Evolutionary conservation across 2,888 invertebrate species (phyloP).

Genomic region (Dryocosmus kuriphilus): DNA sequence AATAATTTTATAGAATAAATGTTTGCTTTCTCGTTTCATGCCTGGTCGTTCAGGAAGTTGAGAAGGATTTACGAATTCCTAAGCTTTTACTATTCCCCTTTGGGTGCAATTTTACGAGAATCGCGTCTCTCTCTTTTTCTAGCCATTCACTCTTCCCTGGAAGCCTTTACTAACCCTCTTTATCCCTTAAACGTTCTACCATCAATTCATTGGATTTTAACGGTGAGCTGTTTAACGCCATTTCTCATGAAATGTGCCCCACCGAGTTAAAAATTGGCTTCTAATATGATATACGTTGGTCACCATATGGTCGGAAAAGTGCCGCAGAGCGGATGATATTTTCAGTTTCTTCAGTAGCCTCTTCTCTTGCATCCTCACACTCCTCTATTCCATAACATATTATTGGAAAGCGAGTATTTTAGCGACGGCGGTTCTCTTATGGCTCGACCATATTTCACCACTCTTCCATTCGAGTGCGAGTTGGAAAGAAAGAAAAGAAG

Average conservation of each 20-base stretch:
- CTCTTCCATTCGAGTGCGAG: constrained; percentile 45
- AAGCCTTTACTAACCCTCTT: constrained; percentile 27
- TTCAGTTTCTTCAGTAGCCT: constrained; percentile 55
- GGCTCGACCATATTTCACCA: constrained; percentile 64
- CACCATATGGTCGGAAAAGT: constrained; percentile 69
- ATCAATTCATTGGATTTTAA: constrained; percentile 63
- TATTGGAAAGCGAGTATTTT: constrained; percentile 73
- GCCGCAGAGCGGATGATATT: constrained; percentile 67
- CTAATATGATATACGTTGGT: constrained; percentile 73
- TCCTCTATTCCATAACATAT: constrained; percentile 56
- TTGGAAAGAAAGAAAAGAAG: constrained; percentile 35
- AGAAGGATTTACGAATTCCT: constrained; percentile 29
- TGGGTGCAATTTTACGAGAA: constrained; percentile 9
- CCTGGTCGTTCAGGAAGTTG: constrained; percentile 4
- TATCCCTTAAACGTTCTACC: constrained; percentile 42
- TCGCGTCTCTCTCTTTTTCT: constrained; percentile 17
- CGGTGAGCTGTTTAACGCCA: constrained; percentile 59
- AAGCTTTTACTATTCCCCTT: constrained; percentile 31
- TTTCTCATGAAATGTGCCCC: constrained; percentile 66
- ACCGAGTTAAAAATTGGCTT: constrained; percentile 72
- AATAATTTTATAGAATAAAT: constrained; percentile 22
- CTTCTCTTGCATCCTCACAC: constrained; percentile 20
- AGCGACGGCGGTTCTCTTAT: constrained; percentile 66
- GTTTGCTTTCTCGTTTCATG: constrained; percentile 18
- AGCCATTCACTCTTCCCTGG: constrained; percentile 23